Conservation (phyloP, 2,888 invertebrate species). For the Bugulina stolonifera region DNA sequence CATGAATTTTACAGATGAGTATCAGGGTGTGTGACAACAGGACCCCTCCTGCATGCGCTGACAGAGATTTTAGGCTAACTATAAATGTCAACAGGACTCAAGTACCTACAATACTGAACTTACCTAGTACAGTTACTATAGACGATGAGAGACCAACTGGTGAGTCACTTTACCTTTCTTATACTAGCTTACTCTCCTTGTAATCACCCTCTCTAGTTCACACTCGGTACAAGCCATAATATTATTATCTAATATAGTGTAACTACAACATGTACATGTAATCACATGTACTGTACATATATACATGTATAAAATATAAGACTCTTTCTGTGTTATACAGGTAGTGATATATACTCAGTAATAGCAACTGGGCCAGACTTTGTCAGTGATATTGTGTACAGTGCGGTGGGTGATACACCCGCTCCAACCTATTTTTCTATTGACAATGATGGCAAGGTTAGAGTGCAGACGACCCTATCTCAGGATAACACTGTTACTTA, state of each 20-base stretch:
- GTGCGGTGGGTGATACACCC: neutral
- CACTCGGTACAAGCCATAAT: no score
- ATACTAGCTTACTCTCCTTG: no score
- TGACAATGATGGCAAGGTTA: constrained; percentile 6
- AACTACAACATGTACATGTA: no score
- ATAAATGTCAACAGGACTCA: constrained; percentile 11
- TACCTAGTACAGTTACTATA: constrained; percentile 6
- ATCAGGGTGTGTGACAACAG: constrained; percentile 12
- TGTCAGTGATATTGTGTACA: neutral
- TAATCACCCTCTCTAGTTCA: no score
- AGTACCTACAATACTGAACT: neutral
- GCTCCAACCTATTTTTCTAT: constrained; percentile 17
- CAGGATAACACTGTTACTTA: neutral
- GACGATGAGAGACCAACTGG: constrained; percentile 2
- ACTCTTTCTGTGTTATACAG: neutral
- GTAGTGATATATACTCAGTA: constrained; percentile 1
- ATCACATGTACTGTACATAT: no score
- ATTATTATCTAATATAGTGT: no score
- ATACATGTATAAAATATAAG: no score
- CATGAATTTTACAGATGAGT: no score
- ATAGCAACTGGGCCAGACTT: neutral
- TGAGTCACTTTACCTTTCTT: no score
- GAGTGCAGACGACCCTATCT: neutral
- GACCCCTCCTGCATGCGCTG: constrained; percentile 5
- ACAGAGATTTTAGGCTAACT: neutral